Conservation (phyloP, 2,797 vertebrate genomes). For the Eptatretus atami region DNA sequence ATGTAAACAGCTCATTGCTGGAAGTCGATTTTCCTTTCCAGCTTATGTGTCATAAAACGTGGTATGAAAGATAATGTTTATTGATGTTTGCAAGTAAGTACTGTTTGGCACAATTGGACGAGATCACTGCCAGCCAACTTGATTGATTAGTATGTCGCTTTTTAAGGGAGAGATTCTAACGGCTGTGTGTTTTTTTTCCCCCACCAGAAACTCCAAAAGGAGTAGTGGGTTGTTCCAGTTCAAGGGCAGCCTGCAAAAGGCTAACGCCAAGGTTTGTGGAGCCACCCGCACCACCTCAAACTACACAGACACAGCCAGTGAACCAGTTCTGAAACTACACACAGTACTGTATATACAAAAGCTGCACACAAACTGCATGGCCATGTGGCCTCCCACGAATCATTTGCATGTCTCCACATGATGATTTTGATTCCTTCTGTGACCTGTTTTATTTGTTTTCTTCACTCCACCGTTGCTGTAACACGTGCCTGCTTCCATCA, state of each 20-base stretch:
- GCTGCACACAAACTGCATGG: background rate
- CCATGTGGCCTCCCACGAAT: background rate
- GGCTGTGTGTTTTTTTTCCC: constrained; percentile 5
- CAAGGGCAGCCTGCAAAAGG: constrained; percentile 34
- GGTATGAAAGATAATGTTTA: too few relatives aligned
- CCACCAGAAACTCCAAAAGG: constrained; percentile 34
- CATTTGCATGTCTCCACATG: background rate
- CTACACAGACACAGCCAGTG: too few relatives aligned
- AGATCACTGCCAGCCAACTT: too few relatives aligned
- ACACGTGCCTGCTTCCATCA: constrained; percentile 1
- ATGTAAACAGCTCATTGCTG: too few relatives aligned
- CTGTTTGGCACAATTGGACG: too few relatives aligned
- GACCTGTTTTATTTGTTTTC: background rate
- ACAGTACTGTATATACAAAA: too few relatives aligned
- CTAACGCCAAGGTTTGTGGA: constrained; percentile 28
- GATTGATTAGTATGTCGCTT: too few relatives aligned
- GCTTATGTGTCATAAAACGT: too few relatives aligned
- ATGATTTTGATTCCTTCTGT: background rate
- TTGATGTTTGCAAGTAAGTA: too few relatives aligned
- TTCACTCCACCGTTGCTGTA: too few relatives aligned
- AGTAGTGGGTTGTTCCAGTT: constrained; percentile 45
- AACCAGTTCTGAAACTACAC: too few relatives aligned
- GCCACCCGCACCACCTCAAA: background rate
- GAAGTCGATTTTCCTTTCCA: too few relatives aligned
- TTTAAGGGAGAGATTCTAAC: background rate